Evolutionary conservation across 2,888 invertebrate genomes (phyloP).

Genomic region (Caenorhabditis becei): DNA sequence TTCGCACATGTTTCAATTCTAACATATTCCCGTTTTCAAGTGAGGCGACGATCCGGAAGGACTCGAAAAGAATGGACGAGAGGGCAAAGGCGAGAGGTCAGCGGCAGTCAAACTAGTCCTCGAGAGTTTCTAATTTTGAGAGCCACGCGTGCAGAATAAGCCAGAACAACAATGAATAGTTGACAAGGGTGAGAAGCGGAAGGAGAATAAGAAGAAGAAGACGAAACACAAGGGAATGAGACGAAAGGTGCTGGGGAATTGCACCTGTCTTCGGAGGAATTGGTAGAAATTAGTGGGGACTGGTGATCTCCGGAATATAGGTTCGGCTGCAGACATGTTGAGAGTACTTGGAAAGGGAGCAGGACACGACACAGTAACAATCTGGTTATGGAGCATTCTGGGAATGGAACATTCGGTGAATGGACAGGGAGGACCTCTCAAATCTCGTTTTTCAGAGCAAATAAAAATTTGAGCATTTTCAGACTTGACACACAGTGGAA

Average conservation of each 20-base stretch:
- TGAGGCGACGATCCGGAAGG: conserved; percentile 25
- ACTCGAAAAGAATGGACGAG: conserved; percentile 9
- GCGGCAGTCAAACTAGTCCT: neutral
- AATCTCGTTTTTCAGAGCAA: conserved; percentile 10
- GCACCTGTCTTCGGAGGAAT: neutral
- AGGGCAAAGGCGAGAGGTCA: conserved; percentile 17
- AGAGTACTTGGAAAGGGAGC: neutral
- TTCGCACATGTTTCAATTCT: conserved; percentile 1
- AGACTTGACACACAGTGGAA: neutral
- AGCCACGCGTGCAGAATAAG: neutral
- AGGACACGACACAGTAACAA: neutral
- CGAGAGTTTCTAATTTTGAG: conserved; percentile 29
- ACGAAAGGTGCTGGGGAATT: neutral
- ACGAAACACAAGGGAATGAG: neutral
- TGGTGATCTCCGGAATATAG: neutral
- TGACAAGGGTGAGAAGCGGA: conserved; percentile 15
- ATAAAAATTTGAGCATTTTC: conserved; percentile 1
- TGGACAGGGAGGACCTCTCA: neutral
- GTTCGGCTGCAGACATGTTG: neutral
- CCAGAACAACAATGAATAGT: conserved; percentile 18
- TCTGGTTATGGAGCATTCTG: neutral
- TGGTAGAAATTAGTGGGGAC: neutral
- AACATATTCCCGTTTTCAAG: neutral
- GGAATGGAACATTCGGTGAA: neutral
- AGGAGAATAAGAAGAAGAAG: conserved; percentile 15